Conservation (phyloP, 1,140 invertebrate species). For the Dufourea novaeangliae region DNA sequence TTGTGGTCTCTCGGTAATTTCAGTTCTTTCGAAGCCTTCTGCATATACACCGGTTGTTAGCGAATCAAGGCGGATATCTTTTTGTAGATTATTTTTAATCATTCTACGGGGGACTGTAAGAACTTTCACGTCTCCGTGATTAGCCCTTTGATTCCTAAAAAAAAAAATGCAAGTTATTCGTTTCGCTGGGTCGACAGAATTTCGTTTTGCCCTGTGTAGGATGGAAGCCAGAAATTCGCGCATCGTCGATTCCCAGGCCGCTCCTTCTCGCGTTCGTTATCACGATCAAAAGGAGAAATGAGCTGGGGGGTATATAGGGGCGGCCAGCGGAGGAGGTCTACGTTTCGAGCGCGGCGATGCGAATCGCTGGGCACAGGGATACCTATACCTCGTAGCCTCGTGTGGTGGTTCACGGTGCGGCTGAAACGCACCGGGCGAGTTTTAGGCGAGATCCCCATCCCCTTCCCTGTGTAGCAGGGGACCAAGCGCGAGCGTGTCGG, state of each 20-base stretch:
- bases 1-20: no score
- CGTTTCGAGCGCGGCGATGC: slow-evolving; percentile 30
- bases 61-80: no score
- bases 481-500: not conserved
- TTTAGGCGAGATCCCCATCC: slow-evolving; percentile 8
- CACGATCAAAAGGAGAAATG: not conserved
- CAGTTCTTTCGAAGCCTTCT: no score
- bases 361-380: slow-evolving; percentile 12
- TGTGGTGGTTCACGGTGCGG: slow-evolving; percentile 36
- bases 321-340: slow-evolving; percentile 8
- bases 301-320: no score
- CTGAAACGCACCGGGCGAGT: slow-evolving; percentile 34
- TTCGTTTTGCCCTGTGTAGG: no score
- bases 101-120: no score
- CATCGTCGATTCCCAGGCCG: slow-evolving; percentile 3
- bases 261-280: not conserved
- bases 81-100: no score
- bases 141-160: no score
- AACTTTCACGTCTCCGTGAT: no score
- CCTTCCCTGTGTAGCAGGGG: not conserved
- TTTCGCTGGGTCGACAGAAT: no score
- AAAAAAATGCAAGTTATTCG: slow-evolving; percentile 1
- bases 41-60: no score
- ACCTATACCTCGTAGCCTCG: not conserved
- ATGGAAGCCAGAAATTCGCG: slow-evolving; percentile 5